phyloP scores from a whole-genome alignment of 1,140 invertebrate genomes.

The Zaprionus nigranus region DNA sequence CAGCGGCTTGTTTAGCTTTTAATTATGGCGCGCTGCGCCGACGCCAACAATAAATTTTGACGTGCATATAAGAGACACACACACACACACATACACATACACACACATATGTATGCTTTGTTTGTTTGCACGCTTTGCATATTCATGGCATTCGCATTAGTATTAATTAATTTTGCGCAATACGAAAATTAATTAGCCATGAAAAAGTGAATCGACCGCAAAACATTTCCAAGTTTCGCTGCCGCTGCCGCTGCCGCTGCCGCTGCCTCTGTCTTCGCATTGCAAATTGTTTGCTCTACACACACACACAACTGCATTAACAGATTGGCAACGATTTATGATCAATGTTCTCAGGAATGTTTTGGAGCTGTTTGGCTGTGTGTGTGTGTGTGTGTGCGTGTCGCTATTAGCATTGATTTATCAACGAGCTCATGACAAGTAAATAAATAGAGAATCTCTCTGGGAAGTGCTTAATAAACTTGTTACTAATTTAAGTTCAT shows the following conservation, averaged over 20 bases:
- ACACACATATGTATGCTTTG: conserved; percentile 36
- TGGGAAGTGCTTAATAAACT: conserved; percentile 15
- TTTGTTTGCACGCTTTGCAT: conserved; percentile 62
- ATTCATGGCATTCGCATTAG: conserved; percentile 77
- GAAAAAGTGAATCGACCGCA: conserved; percentile 81
- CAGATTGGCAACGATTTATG: conserved; percentile 50
- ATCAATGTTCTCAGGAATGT: conserved; percentile 33
- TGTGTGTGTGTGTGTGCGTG: conserved; percentile 67
- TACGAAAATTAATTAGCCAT: conserved; percentile 83
- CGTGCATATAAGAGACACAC: conserved; percentile 40
- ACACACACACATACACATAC: conserved; percentile 28
- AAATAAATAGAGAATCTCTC: conserved; percentile 1
- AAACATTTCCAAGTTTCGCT: conserved; percentile 68
- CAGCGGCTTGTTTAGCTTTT: conserved; percentile 78
- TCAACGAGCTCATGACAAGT: conserved; percentile 27
- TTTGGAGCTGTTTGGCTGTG: conserved; percentile 46
- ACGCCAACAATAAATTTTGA: conserved; percentile 77
- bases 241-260: conserved; percentile 7
- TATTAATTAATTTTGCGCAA: conserved; percentile 81
- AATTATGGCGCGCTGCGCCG: conserved; percentile 76
- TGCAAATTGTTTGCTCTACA: conserved; percentile 32
- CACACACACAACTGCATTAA: conserved; percentile 23
- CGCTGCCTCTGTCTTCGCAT: conserved; percentile 9
- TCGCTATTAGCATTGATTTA: conserved; percentile 73
- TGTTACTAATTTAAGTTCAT: conserved; percentile 12